These are phyloP conservation scores for Tachyglossus aculeatus DNA, from an alignment of 2,797 vertebrate genomes.

Conservation along the genomic window DNA sequence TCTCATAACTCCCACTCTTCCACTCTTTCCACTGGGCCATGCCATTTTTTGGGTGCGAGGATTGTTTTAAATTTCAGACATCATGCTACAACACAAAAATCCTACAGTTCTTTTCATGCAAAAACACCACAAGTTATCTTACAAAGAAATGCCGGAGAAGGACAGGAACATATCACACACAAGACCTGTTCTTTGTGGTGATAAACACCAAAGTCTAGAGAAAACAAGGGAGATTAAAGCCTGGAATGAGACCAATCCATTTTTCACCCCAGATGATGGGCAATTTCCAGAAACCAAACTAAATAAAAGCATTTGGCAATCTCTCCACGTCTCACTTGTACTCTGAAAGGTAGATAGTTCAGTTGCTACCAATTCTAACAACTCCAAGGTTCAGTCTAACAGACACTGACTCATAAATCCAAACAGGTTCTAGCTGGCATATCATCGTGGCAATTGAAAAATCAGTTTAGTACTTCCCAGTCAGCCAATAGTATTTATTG, in stretches of 20 bases:
- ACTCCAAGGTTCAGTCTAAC: background rate
- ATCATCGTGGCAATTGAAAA: slow-evolving; percentile 15
- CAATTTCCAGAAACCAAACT: slow-evolving; percentile 5
- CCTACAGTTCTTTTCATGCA: background rate
- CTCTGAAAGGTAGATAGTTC: background rate
- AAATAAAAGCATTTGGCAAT: background rate
- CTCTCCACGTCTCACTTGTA: background rate
- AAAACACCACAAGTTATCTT: slow-evolving; percentile 24
- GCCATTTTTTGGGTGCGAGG: background rate
- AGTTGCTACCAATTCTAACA: background rate
- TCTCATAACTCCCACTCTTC: background rate
- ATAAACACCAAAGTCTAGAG: background rate
- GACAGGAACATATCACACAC: accelerated
- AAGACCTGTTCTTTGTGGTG: background rate
- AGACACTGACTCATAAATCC: background rate
- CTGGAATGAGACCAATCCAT: background rate
- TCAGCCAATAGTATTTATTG: too few relatives aligned
- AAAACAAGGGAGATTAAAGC: slow-evolving; percentile 12
- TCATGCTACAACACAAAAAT: slow-evolving; percentile 16
- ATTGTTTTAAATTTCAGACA: slow-evolving; percentile 25
- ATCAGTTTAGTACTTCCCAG: slow-evolving; percentile 60
- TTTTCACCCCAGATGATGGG: slow-evolving; percentile 9
- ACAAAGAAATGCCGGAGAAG: slow-evolving; percentile 6
- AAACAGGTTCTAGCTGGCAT: background rate
- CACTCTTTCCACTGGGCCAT: too few relatives aligned